Conservation (phyloP, 2,888 invertebrate species). For the Leptopterna dolabrata region DNA sequence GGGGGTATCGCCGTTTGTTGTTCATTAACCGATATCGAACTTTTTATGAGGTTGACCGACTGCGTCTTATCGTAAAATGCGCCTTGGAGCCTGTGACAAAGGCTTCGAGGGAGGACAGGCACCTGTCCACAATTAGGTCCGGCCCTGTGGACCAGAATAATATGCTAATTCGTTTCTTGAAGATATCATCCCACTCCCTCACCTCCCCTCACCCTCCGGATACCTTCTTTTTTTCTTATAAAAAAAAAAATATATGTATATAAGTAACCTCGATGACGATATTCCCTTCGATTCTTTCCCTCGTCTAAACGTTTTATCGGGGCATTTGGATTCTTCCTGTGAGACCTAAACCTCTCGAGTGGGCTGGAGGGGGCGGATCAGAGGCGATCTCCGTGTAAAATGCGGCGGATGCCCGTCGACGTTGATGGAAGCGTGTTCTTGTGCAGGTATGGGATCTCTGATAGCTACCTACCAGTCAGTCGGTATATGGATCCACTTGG, state of each 20-base stretch:
- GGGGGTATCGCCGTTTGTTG: not conserved
- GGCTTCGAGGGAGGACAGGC: not conserved
- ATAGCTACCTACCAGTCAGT: not conserved
- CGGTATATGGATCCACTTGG: not conserved
- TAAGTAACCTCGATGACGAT: not conserved
- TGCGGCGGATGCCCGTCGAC: not conserved
- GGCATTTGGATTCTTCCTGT: constrained; percentile 20
- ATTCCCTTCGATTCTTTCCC: not conserved
- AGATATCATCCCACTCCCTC: not conserved
- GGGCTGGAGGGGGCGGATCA: not conserved
- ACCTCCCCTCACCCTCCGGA: not conserved
- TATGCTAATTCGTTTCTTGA: constrained; percentile 4
- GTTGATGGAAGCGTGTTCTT: not conserved
- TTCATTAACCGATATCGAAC: not conserved
- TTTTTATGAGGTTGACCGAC: not conserved
- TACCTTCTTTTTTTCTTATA: not conserved
- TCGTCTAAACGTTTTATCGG: not conserved
- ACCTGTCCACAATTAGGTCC: constrained; percentile 30
- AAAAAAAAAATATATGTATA: no score
- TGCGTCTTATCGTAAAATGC: not conserved
- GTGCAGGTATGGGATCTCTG: not conserved
- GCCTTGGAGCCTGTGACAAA: not conserved
- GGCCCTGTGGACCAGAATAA: constrained; percentile 8
- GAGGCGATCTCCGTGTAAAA: not conserved
- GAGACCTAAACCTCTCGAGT: not conserved